phyloP scores from a whole-genome alignment of 2,113 vertebrate species.

The Callithrix jacchus region DNA sequence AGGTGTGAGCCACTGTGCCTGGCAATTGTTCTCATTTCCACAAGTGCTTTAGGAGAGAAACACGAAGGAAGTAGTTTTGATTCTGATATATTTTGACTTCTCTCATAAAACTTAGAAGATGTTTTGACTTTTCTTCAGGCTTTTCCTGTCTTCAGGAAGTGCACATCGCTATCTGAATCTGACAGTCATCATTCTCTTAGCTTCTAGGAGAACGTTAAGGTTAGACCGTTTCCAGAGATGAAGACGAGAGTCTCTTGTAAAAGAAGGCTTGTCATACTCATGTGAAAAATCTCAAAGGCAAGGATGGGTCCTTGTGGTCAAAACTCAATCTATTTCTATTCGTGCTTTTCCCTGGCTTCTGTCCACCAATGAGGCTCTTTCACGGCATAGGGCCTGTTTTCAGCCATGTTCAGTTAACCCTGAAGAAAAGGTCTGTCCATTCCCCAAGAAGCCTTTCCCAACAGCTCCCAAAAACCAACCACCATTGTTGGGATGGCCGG shows the following conservation, averaged over 20 bases:
- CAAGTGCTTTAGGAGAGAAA: background rate
- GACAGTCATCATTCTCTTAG: background rate
- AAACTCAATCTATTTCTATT: fast-evolving
- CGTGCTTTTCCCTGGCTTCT: background rate
- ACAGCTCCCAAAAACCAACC: background rate
- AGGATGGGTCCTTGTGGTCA: fast-evolving
- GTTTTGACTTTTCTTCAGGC: background rate
- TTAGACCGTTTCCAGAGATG: background rate
- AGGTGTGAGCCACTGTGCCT: background rate
- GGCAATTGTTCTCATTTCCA: background rate
- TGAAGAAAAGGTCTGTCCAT: background rate
- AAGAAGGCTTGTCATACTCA: background rate
- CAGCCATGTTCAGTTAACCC: background rate
- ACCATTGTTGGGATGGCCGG: fast-evolving
- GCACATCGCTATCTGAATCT: no score
- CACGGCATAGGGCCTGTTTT: background rate
- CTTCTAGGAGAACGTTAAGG: background rate
- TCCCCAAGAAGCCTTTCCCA: background rate
- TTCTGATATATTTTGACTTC: background rate
- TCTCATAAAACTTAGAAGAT: background rate
- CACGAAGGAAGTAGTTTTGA: background rate
- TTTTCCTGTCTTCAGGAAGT: background rate
- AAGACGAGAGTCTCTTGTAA: background rate
- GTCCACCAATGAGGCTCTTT: background rate
- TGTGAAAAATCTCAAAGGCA: background rate